Evolutionary conservation across 2,888 invertebrate genomes (phyloP), one percentile per base, ranked within the genome.

Genomic region (Gandaritis pyraliata): DNA sequence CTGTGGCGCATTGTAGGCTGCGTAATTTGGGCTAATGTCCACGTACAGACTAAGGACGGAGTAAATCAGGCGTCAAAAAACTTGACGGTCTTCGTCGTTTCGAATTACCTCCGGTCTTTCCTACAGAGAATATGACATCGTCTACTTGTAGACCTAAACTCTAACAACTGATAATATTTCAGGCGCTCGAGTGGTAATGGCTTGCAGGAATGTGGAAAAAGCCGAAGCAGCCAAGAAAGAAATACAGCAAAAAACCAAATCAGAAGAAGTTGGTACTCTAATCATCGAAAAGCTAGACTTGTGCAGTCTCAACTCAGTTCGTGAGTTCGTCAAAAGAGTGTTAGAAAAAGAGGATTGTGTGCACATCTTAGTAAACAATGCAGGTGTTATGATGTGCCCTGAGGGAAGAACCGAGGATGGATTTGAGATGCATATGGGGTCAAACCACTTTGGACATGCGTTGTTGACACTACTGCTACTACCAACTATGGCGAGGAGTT

Each of bases 301-400:
- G 6, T 84, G 90, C 38, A 94, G 93, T 64, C 73, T 95, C 10
- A 80, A 81, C 4, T 94, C 94, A 12, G 92, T 95, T 0, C 77
- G 92, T 11, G 85, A 89, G 52, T 95, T 94, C 72, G 93, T 90
- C 11, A 71, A 74, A 11, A 75, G 76, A 16, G 76, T 93, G n/a
- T 61, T 86, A 29, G 79, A 86, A 36, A 88, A 82, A 4, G 93
- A 95, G 75, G 23, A 75, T 0, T 78, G 81, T 18, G 87, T 95
- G 5, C 87, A 95, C 68, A 82, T 95, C 38, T 82, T 95, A 13
- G 91, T 95, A 7, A 95, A 95, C 72, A 95, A 95, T 75, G 95
- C 95, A 7, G 95, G 95, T 0, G 90, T 96, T 1, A 95, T 95
- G 95, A 92, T 94, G 84, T 94, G 94, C 58, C 94, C 95, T 0